These are phyloP conservation scores for Melanerpes formicivorus DNA, from an alignment of 2,113 vertebrate species.

Conservation along the genomic window DNA sequence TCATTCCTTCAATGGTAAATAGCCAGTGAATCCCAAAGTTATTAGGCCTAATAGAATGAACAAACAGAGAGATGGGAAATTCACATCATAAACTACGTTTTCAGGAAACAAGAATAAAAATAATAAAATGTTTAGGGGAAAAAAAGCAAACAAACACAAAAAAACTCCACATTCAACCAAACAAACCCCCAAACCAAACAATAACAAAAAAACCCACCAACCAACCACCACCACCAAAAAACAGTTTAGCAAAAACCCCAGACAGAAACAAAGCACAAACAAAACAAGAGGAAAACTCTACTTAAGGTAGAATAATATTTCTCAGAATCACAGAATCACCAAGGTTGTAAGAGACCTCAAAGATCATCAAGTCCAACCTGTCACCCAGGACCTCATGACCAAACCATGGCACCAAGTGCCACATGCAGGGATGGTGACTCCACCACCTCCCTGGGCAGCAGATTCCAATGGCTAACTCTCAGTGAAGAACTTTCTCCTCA, in stretches of 20 bases:
- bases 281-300: accelerated
- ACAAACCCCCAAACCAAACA: background rate
- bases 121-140: background rate
- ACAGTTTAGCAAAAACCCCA: background rate
- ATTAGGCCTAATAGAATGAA: background rate
- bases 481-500: too few relatives aligned
- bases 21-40: background rate
- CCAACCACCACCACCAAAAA: background rate
- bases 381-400: too few relatives aligned
- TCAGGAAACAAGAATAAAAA: background rate
- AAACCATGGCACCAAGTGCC: too few relatives aligned
- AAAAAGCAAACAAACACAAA: background rate
- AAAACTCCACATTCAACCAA: background rate
- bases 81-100: background rate
- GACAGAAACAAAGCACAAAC: background rate
- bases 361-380: too few relatives aligned
- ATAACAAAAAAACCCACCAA: too few relatives aligned
- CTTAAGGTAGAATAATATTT: background rate
- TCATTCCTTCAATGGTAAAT: background rate
- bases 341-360: too few relatives aligned
- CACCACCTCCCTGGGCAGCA: too few relatives aligned
- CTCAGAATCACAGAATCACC: too few relatives aligned
- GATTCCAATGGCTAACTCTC: too few relatives aligned
- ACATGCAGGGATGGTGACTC: too few relatives aligned
- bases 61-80: background rate